phyloP scores from a whole-genome alignment of 2,797 vertebrate genomes.

The Petrocephalus schoutedeni region DNA sequence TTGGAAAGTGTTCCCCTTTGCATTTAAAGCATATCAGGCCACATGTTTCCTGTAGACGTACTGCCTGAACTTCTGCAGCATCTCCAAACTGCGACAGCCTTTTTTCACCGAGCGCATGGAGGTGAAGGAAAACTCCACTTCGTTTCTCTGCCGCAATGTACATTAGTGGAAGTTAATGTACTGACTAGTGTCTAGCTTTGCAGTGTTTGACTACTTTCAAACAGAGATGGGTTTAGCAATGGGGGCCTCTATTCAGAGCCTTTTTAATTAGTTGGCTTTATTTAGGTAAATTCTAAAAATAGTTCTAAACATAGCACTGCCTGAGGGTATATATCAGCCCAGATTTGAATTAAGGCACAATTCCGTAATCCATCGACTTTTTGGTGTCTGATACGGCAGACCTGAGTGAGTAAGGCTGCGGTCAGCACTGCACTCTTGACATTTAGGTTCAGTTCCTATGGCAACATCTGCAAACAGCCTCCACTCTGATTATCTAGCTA shows the following conservation, averaged over 20 bases:
- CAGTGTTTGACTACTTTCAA: not conserved
- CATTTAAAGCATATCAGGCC: not conserved
- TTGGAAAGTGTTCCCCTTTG: not conserved
- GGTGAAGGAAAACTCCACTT: not conserved
- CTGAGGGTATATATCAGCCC: slow-evolving; percentile 6
- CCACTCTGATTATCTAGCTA: not conserved
- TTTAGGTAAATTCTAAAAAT: slow-evolving; percentile 12
- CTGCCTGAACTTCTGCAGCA: not conserved
- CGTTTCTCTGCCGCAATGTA: not conserved
- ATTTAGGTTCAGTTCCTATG: slow-evolving; percentile 11
- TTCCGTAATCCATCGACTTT: not conserved
- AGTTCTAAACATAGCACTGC: not conserved
- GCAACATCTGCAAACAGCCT: not conserved
- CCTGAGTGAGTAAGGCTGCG: not conserved
- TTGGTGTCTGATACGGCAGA: not conserved
- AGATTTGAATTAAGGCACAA: slow-evolving; percentile 3
- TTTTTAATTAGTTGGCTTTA: slow-evolving; percentile 17
- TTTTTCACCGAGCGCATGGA: not conserved
- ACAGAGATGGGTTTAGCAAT: not conserved
- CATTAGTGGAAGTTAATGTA: not conserved
- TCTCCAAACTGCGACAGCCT: not conserved
- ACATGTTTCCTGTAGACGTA: not conserved
- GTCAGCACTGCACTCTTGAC: not conserved
- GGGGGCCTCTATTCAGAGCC: not conserved
- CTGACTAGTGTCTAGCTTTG: not conserved